These are phyloP conservation scores for Pseudorectes ferrugineus DNA, from an alignment of 2,113 vertebrate species.

Conservation along the genomic window DNA sequence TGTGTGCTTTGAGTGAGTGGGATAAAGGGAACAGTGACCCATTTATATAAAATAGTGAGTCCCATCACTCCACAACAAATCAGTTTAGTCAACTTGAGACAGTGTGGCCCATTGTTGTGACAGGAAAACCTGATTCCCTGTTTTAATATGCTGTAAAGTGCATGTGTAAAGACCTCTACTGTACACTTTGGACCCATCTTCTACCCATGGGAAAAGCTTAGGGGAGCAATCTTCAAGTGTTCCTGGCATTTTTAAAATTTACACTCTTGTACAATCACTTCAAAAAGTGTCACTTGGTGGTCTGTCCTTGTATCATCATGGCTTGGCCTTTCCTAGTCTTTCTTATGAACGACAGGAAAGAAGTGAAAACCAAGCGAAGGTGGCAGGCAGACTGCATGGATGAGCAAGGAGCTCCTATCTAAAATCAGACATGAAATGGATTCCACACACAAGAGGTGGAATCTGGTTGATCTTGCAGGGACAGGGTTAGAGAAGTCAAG, in stretches of 20 bases:
- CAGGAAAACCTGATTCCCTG: neutral
- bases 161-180: neutral
- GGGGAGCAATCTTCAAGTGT: neutral
- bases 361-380: rapidly evolving
- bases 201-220: neutral
- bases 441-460: neutral
- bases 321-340: neutral
- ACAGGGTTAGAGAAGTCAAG: neutral
- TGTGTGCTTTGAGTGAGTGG: neutral
- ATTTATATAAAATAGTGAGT: neutral
- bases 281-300: neutral
- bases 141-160: neutral
- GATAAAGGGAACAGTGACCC: neutral
- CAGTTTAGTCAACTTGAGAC: neutral
- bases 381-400: neutral
- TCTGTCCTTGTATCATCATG: neutral
- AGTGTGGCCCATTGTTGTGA: neutral
- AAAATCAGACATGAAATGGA: neutral
- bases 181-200: neutral
- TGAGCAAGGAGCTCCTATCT: neutral
- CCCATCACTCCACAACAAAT: neutral
- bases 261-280: neutral
- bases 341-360: neutral
- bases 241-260: neutral
- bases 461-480: neutral